A percentile compares a stretch with the other conserved stretches of the same genome.
phyloP scores from a whole-genome alignment of 1,140 invertebrate species.

The Lamellibrachia luymesi region DNA sequence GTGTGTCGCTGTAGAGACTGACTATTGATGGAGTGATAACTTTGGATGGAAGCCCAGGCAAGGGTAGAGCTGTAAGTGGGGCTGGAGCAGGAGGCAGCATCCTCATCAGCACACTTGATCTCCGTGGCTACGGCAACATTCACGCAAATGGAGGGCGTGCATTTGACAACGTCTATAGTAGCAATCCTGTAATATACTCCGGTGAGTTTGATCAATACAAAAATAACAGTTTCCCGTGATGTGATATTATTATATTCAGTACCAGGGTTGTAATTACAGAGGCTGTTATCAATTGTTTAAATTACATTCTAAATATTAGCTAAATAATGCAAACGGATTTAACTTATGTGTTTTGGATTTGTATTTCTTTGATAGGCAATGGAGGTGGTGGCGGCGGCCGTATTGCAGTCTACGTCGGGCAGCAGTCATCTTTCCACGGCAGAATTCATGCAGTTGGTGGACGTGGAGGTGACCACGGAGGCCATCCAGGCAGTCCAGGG shows the following conservation, averaged over 20 bases:
- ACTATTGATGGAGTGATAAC: slow-evolving; percentile 2
- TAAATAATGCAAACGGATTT: too few relatives aligned
- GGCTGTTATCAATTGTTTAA: too few relatives aligned
- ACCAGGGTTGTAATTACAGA: neutral
- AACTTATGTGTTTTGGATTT: neutral
- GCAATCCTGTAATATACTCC: neutral
- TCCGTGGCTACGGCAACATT: neutral
- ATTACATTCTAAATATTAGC: too few relatives aligned
- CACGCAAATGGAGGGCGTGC: neutral
- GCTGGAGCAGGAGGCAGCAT: neutral
- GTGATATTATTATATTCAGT: neutral
- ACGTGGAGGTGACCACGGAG: neutral
- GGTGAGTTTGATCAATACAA: neutral
- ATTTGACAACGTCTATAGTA: neutral
- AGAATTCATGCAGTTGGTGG: neutral
- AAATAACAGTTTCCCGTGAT: neutral
- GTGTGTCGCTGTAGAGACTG: neutral
- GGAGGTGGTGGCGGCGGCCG: slow-evolving; percentile 43
- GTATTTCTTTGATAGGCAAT: slow-evolving; percentile 27
- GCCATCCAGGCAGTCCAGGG: slow-evolving; percentile 38
- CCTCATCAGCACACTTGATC: neutral
- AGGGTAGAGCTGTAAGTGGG: neutral
- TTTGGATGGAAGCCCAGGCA: neutral
- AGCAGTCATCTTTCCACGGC: slow-evolving; percentile 21
- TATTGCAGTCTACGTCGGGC: slow-evolving; percentile 34